These are phyloP conservation scores for Tribolium castaneum DNA, from an alignment of 1,140 invertebrate species.

Conservation along the genomic window DNA sequence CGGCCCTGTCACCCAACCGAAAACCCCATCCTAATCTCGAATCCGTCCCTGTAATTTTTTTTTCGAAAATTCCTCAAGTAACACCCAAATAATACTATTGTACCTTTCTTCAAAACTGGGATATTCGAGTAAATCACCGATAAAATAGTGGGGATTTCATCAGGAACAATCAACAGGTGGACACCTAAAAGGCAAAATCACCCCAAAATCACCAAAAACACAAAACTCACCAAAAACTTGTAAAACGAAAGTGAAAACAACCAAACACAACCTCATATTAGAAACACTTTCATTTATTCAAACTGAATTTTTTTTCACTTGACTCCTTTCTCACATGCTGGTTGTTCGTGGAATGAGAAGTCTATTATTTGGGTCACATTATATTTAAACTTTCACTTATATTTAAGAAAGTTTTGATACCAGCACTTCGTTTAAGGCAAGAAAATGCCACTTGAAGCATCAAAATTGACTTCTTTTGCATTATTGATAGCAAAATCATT, in stretches of 20 bases:
- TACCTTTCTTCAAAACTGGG: constrained; percentile 85
- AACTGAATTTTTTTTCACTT: background rate
- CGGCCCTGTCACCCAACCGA: constrained; percentile 81
- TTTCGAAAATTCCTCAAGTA: background rate
- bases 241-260: background rate
- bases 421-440: background rate
- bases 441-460: background rate
- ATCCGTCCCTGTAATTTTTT: constrained; percentile 74
- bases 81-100: too few relatives aligned
- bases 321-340: constrained; percentile 15
- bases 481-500: background rate
- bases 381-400: constrained; percentile 27
- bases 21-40: constrained; percentile 83
- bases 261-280: background rate
- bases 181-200: background rate
- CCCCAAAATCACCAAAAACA: background rate
- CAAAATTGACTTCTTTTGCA: constrained; percentile 2
- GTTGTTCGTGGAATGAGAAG: background rate
- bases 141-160: constrained; percentile 79
- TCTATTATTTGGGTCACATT: constrained; percentile 1
- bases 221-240: constrained; percentile 28
- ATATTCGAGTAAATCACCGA: constrained; percentile 84
- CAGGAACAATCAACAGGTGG: constrained; percentile 73
- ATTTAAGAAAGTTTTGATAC: background rate
- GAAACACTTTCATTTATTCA: background rate